Evolutionary conservation across 2,797 vertebrate genomes (phyloP).

Genomic region (Labroides dimidiatus): DNA sequence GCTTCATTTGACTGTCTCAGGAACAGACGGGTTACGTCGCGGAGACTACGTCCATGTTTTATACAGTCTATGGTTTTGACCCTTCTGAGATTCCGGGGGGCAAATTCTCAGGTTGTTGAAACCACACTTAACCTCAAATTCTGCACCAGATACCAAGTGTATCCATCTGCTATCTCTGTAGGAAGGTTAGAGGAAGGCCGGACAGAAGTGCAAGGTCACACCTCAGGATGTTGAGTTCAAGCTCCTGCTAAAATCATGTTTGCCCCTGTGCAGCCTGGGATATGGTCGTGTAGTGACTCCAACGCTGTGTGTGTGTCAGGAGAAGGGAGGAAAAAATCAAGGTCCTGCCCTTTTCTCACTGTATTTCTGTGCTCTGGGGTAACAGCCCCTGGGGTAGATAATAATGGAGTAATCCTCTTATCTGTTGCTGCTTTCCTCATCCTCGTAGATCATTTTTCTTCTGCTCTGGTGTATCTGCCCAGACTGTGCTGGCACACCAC

Average conservation of each 20-base stretch:
- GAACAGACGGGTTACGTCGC: too few species aligned
- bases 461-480: conserved; percentile 64
- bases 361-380: conserved; percentile 63
- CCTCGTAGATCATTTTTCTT: conserved; percentile 72
- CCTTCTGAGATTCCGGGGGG: too few species aligned
- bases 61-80: too few species aligned
- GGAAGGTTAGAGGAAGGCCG: conserved; percentile 35
- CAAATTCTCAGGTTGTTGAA: conserved; percentile 19
- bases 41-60: too few species aligned
- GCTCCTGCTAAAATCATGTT: conserved; percentile 47
- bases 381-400: conserved; percentile 76
- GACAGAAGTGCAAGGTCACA: conserved; percentile 63
- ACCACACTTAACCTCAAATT: conserved; percentile 30
- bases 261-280: conserved; percentile 45
- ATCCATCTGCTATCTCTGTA: conserved; percentile 43
- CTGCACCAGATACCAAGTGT: conserved; percentile 39
- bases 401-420: conserved; percentile 84
- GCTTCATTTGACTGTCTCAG: too few species aligned
- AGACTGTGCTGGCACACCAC: conserved; percentile 47
- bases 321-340: conserved; percentile 45
- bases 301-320: conserved; percentile 43
- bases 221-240: conserved; percentile 42
- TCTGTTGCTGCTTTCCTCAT: conserved; percentile 74
- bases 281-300: conserved; percentile 53
- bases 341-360: conserved; percentile 73